These are phyloP conservation scores for Eremophila alpestris DNA, from an alignment of 2,797 vertebrate species.

Conservation along the genomic window DNA sequence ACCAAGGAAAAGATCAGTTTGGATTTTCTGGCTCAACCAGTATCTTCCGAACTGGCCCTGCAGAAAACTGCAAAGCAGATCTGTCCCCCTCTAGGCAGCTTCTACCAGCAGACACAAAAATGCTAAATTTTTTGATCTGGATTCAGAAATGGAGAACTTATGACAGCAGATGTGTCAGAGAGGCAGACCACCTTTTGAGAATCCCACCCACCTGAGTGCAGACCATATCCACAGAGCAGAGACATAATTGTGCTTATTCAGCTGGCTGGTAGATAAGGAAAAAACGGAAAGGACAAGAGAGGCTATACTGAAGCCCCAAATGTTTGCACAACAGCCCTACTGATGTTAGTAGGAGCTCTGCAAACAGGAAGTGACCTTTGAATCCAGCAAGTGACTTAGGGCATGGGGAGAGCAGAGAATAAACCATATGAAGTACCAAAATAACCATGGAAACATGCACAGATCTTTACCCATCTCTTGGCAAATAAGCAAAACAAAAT, in stretches of 20 bases:
- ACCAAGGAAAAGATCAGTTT: neutral
- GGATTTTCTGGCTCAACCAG: conserved; percentile 3
- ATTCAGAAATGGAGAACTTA: neutral
- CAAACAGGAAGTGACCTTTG: conserved; percentile 24
- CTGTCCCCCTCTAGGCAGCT: neutral
- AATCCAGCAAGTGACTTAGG: neutral
- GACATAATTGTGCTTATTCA: neutral
- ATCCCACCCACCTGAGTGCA: rapidly evolving
- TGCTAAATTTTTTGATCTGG: neutral
- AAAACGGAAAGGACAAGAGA: neutral
- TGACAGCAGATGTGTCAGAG: neutral
- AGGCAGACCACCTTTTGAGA: neutral
- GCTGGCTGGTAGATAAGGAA: neutral
- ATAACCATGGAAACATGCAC: neutral
- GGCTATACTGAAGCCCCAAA: neutral
- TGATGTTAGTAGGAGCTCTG: neutral
- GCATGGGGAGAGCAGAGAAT: neutral
- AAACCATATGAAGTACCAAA: neutral
- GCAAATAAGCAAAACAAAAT: neutral
- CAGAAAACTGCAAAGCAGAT: neutral
- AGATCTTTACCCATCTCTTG: neutral
- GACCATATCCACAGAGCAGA: neutral
- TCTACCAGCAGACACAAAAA: neutral
- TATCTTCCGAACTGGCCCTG: neutral
- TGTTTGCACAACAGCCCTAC: conserved; percentile 17